Evolutionary conservation across 1,140 invertebrate genomes (phyloP).

Genomic region (Drosophila rufa): DNA sequence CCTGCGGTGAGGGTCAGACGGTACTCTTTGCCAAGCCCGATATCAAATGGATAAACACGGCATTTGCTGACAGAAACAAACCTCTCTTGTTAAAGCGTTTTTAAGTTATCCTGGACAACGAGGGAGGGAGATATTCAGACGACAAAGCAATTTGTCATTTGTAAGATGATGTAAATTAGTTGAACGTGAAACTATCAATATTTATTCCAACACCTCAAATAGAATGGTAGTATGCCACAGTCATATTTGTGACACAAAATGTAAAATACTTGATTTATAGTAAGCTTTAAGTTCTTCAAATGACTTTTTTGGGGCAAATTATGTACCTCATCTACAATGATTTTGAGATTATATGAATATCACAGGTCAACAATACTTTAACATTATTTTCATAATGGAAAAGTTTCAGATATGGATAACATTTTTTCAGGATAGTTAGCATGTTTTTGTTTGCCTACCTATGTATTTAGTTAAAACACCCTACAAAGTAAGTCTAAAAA

Average conservation of each 20-base stretch:
- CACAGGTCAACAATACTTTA: conserved; percentile 6
- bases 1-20: conserved; percentile 83
- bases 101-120: conserved; percentile 17
- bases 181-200: conserved; percentile 61
- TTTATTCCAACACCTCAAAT: conserved; percentile 30
- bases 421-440: background rate
- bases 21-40: conserved; percentile 82
- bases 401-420: background rate
- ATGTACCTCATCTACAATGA: conserved; percentile 19
- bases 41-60: conserved; percentile 80
- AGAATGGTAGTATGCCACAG: background rate
- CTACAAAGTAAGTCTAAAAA: conserved; percentile 29
- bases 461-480: conserved; percentile 2
- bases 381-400: background rate
- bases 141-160: conserved; percentile 1
- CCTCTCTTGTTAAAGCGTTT: conserved; percentile 72
- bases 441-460: background rate
- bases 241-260: conserved; percentile 14
- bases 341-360: conserved; percentile 65
- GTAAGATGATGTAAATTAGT: conserved; percentile 27
- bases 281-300: conserved; percentile 58
- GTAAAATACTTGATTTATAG: conserved; percentile 64
- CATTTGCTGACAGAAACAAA: conserved; percentile 75
- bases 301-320: conserved; percentile 41
- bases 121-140: background rate